Percentiles rank a stretch among this genome's conserved stretches.
Conservation (phyloP, 1,140 invertebrate genomes). For the Asobara japonica region DNA sequence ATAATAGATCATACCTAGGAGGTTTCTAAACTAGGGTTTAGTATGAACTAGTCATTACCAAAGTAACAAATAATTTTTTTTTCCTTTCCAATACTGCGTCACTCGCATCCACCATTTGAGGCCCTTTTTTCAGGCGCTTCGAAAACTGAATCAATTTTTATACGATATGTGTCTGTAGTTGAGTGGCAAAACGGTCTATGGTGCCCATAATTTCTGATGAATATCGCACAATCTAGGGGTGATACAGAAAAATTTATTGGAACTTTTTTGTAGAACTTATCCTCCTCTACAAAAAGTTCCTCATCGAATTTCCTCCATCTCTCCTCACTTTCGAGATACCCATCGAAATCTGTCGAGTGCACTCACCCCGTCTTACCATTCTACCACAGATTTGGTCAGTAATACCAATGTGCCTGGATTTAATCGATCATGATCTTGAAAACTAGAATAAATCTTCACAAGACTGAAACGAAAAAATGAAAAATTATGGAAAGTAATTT, state of each 20-base stretch:
- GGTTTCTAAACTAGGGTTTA: slow-evolving; percentile 43
- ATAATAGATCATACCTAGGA: slow-evolving; percentile 44
- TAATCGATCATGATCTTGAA: slow-evolving; percentile 16
- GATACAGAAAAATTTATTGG: too few species aligned
- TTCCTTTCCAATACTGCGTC: slow-evolving; percentile 12
- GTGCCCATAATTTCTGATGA: too few species aligned
- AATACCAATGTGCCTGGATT: neutral
- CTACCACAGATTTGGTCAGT: neutral
- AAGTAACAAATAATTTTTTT: slow-evolving; percentile 52
- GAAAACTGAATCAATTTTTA: slow-evolving; percentile 3
- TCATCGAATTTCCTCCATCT: too few species aligned
- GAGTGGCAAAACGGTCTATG: too few species aligned
- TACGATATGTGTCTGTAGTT: neutral
- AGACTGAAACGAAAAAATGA: slow-evolving; percentile 50
- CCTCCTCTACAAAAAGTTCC: too few species aligned
- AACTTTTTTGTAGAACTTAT: too few species aligned
- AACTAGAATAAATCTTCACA: slow-evolving; percentile 37
- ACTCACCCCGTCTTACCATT: too few species aligned
- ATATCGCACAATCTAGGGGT: too few species aligned
- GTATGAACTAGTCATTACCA: slow-evolving; percentile 67
- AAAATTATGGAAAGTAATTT: slow-evolving; percentile 8
- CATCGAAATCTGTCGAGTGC: too few species aligned
- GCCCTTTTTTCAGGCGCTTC: too few species aligned
- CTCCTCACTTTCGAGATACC: too few species aligned
- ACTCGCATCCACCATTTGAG: neutral